Evolutionary conservation across 2,797 vertebrate genomes (phyloP).

Genomic region (Leuciscus waleckii): DNA sequence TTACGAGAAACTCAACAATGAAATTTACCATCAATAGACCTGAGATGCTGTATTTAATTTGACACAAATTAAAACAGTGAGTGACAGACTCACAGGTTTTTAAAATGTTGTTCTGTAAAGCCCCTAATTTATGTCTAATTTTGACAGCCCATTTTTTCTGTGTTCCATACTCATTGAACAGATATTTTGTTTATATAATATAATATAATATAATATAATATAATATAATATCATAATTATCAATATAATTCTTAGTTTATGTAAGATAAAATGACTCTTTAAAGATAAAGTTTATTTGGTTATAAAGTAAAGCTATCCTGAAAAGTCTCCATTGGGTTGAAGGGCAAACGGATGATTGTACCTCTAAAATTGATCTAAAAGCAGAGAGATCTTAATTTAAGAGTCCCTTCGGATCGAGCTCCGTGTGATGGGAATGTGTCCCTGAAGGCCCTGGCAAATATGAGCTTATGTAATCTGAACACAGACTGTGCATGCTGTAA

Average conservation of each 20-base stretch:
- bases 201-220: not conserved
- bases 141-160: not conserved
- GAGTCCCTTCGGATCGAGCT: slow-evolving; percentile 7
- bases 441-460: slow-evolving; percentile 26
- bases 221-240: not conserved
- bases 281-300: not conserved
- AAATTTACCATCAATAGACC: not conserved
- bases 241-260: not conserved
- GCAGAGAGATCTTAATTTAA: slow-evolving; percentile 27
- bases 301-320: not conserved
- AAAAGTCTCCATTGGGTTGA: not conserved
- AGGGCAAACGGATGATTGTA: slow-evolving; percentile 9
- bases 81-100: not conserved
- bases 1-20: not conserved
- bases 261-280: not conserved
- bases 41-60: slow-evolving; percentile 6
- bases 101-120: not conserved
- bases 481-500: slow-evolving; percentile 17
- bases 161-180: not conserved
- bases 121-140: not conserved
- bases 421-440: slow-evolving; percentile 41
- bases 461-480: slow-evolving; percentile 49
- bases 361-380: slow-evolving; percentile 4
- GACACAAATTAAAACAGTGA: not conserved
- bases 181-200: not conserved